Conservation (phyloP, 2,888 invertebrate genomes). For the Oeneis ivallda region DNA sequence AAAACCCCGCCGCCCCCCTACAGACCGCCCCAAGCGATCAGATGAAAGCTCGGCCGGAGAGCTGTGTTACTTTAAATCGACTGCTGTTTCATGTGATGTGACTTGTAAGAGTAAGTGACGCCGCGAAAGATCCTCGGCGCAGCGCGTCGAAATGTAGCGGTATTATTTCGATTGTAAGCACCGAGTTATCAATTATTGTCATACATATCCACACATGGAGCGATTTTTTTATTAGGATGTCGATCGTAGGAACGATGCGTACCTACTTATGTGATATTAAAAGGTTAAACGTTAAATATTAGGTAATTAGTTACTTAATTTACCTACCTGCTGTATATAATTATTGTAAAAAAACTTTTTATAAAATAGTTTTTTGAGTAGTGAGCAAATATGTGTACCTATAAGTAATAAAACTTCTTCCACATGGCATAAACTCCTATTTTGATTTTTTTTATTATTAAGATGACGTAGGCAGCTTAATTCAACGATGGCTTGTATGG, state of each 20-base stretch:
- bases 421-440: conserved; percentile 27
- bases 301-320: conserved; percentile 64
- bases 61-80: conserved; percentile 70
- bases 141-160: conserved; percentile 54
- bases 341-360: conserved; percentile 39
- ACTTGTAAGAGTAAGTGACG: conserved; percentile 51
- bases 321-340: conserved; percentile 68
- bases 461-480: conserved; percentile 11
- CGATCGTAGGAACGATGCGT: conserved; percentile 67
- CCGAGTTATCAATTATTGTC: conserved; percentile 45
- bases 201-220: conserved; percentile 70
- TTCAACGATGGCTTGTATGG: conserved; percentile 3
- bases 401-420: conserved; percentile 25
- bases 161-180: conserved; percentile 60
- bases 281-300: conserved; percentile 47
- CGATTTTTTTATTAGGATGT: conserved; percentile 56
- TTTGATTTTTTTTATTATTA: conserved; percentile 10
- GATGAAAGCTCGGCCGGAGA: conserved; percentile 65
- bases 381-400: conserved; percentile 25
- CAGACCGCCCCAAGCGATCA: conserved; percentile 75
- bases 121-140: conserved; percentile 33
- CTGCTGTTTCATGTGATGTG: conserved; percentile 78
- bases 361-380: conserved; percentile 30
- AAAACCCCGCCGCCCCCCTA: conserved; percentile 79
- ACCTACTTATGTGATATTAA: conserved; percentile 81